A percentile compares a stretch with the other conserved stretches of the same genome.
Evolutionary conservation across 1,140 invertebrate genomes (phyloP).

Genomic region (Drosophila paulistorum): DNA sequence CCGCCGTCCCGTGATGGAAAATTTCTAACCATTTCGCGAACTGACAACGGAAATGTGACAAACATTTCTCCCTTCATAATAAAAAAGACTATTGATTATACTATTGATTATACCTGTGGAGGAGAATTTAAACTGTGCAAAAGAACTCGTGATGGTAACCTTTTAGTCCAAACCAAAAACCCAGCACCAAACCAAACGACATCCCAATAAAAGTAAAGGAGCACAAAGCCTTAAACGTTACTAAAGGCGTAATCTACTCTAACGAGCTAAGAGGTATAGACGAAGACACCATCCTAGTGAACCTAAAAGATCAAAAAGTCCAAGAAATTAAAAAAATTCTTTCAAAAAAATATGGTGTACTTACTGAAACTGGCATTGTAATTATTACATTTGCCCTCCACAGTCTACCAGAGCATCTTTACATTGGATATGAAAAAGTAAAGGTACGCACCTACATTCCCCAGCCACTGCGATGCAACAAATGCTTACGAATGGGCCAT

Average conservation of each 20-base stretch:
- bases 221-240: slow-evolving; percentile 1
- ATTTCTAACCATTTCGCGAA: too few species aligned
- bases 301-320: too few species aligned
- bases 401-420: background rate
- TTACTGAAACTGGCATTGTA: slow-evolving; percentile 2
- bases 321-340: too few species aligned
- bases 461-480: slow-evolving; percentile 11
- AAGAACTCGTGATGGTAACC: background rate
- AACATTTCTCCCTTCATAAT: background rate
- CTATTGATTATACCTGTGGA: background rate
- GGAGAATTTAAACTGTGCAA: background rate
- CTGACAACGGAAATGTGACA: background rate
- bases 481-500: slow-evolving; percentile 5
- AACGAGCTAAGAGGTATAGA: too few species aligned
- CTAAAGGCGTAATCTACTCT: too few species aligned
- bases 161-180: background rate
- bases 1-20: too few species aligned
- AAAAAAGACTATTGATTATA: background rate
- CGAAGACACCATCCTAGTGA: too few species aligned
- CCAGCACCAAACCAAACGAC: background rate
- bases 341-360: too few species aligned
- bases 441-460: background rate
- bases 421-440: slow-evolving; percentile 1
- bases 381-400: background rate
- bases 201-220: background rate